Evolutionary conservation across 2,113 vertebrate species (phyloP).

Genomic region (Bothrops jararaca): DNA sequence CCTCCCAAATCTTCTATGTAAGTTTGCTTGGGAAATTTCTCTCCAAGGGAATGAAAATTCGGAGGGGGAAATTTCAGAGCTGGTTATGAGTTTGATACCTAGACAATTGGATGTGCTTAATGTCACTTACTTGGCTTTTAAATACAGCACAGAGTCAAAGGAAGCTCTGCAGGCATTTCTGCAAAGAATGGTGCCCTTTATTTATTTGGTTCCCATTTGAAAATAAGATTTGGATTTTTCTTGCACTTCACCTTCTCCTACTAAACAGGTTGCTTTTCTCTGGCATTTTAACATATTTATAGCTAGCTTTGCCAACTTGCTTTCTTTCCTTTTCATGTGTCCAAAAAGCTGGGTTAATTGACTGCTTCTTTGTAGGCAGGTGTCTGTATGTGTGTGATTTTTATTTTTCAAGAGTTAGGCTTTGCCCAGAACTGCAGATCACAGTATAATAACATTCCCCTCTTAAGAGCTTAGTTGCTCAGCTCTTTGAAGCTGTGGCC

Average conservation of each 20-base stretch:
- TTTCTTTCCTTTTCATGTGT: not conserved
- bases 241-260: not conserved
- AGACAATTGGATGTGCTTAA: too few species aligned
- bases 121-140: too few species aligned
- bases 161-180: too few species aligned
- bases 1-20: too few species aligned
- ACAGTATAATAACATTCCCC: slow-evolving; percentile 25
- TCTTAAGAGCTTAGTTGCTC: slow-evolving; percentile 27
- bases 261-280: not conserved
- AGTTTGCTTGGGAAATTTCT: too few species aligned
- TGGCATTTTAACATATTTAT: not conserved
- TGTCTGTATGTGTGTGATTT: not conserved
- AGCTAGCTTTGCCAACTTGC: not conserved
- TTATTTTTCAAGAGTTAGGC: not conserved
- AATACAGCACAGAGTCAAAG: too few species aligned
- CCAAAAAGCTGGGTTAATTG: slow-evolving; percentile 26
- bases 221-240: slow-evolving; percentile 25
- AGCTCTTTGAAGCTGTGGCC: slow-evolving; percentile 47
- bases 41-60: too few species aligned
- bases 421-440: slow-evolving; percentile 9
- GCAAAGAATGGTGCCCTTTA: not conserved
- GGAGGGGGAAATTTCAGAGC: too few species aligned
- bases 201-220: not conserved
- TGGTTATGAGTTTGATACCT: too few species aligned
- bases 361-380: not conserved